Percentiles rank a stretch among this genome's conserved stretches.
Conservation (phyloP, 2,797 vertebrate species). For the Scarus forsteni region DNA sequence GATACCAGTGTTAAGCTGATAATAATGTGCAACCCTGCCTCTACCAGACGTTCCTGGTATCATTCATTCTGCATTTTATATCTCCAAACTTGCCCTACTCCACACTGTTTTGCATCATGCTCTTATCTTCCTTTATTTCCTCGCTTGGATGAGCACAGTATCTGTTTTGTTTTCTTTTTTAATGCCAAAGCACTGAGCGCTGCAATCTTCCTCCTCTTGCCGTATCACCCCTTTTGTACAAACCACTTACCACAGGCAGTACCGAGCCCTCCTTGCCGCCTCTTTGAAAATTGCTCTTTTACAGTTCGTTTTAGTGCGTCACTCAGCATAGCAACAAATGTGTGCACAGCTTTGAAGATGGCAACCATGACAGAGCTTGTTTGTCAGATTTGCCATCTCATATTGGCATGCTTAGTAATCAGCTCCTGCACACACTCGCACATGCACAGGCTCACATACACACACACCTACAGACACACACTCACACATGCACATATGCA, state of each 20-base stretch:
- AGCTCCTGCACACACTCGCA: not conserved
- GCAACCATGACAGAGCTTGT: conserved; percentile 57
- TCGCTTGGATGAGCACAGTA: conserved; percentile 11
- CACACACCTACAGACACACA: not conserved
- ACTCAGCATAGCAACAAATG: conserved; percentile 71
- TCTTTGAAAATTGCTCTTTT: conserved; percentile 47
- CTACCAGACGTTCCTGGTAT: not conserved
- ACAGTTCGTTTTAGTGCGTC: conserved; percentile 54
- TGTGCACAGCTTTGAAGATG: conserved; percentile 57
- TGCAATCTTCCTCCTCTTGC: conserved; percentile 44
- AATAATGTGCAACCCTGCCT: not conserved
- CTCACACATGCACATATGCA: not conserved
- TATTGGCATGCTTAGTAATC: conserved; percentile 61
- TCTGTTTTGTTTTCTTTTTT: conserved; percentile 32
- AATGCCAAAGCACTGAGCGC: conserved; percentile 6
- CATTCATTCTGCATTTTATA: not conserved
- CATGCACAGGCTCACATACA: not conserved
- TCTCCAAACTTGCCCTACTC: not conserved
- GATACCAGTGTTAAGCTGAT: no score
- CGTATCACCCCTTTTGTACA: conserved; percentile 34
- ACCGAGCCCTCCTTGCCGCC: conserved; percentile 5
- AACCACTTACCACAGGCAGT: conserved; percentile 30
- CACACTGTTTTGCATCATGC: not conserved
- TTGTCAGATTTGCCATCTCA: conserved; percentile 64
- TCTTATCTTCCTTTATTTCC: conserved; percentile 3